A percentile compares a stretch with the other conserved stretches of the same genome.
These are phyloP conservation scores for Mus spretus DNA, from an alignment of 2,797 vertebrate species.

Conservation along the genomic window DNA sequence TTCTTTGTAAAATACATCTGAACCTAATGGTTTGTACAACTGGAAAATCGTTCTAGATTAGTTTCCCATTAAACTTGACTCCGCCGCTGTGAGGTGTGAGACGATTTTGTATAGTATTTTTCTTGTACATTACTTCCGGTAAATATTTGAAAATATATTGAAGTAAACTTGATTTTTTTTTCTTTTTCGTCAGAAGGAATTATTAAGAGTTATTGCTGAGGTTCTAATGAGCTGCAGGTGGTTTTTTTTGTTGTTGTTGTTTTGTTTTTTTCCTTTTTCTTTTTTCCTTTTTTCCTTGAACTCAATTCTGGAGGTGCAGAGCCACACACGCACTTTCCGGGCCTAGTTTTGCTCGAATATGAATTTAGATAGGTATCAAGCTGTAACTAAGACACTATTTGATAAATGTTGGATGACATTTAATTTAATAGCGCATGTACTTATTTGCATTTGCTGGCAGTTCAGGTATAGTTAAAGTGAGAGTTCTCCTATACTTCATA, in stretches of 20 bases:
- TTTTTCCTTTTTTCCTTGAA: constrained; percentile 86
- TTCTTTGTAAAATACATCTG: constrained; percentile 88
- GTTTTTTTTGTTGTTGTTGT: neutral
- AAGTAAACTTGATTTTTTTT: constrained; percentile 93
- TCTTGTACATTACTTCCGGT: constrained; percentile 99
- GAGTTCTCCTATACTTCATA: constrained; percentile 94
- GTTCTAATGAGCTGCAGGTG: constrained; percentile 94
- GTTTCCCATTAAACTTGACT: constrained; percentile 90
- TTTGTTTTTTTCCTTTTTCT: neutral
- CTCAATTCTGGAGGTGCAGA: constrained; percentile 93
- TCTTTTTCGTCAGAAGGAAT: constrained; percentile 90
- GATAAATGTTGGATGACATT: constrained; percentile 96
- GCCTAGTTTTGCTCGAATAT: constrained; percentile 95
- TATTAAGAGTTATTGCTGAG: constrained; percentile 92
- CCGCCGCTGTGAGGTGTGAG: constrained; percentile 94
- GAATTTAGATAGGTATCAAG: constrained; percentile 92
- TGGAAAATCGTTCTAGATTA: constrained; percentile 94
- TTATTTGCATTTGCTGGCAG: constrained; percentile 95
- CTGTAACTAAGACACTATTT: constrained; percentile 93
- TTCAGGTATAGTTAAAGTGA: constrained; percentile 93
- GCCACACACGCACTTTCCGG: constrained; percentile 95
- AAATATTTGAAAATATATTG: constrained; percentile 99
- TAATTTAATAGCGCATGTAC: constrained; percentile 99
- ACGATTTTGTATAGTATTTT: constrained; percentile 99
- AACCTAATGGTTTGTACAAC: constrained; percentile 93